Evolutionary conservation across 2,797 vertebrate species (phyloP), one percentile per base, ranked within the genome.

Genomic region (Anolis apletophallus): DNA sequence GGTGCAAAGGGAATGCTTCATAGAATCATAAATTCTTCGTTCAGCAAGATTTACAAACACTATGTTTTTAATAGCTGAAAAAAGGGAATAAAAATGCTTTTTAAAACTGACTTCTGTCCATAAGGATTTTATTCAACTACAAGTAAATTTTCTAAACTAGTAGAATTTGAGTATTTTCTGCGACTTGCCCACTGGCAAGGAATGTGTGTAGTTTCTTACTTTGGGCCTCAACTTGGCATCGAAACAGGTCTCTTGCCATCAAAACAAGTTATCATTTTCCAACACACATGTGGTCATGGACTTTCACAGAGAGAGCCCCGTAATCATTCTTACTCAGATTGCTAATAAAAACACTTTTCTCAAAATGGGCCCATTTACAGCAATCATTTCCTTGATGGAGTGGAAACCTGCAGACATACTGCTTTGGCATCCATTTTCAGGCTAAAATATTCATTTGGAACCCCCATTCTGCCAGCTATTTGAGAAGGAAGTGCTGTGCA

Each of bases 401-500:
- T 11, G 16, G 80, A 90, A 90, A 86, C 3, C 3, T 29, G 77
- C n/a, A 0, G 0, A 67, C 86, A 76, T 29, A 61, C 52, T 11
- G 17, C 78, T 67, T 85, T 9, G 21, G 21, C 46, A 9, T 61
- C 71, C 81, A 81, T 55, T 81, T 61, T 75, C 50, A 32, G 89
- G 23, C 6, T 85, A 79, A 85, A 87, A 50, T 32, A 55, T 59
- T 57, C 76, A 80, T 77, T 82, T 81, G 84, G 89, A 91, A 80
- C 52, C 80, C 61, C 78, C 12, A 13, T 80, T 68, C 75, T 50
- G 69, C 80, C 78, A 91, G n/a, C 7, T 87, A 84, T 79, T 84
- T 88, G 86, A 83, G 90, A 89, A 91, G 74, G 46, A 54, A 83
- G 50, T 40, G 84, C 0, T 77, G 2, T 17, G 71, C 90, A 90